Percentiles rank a stretch among this genome's conserved stretches.
Evolutionary conservation across 2,797 vertebrate genomes (phyloP).

Genomic region (Danio tinwini): DNA sequence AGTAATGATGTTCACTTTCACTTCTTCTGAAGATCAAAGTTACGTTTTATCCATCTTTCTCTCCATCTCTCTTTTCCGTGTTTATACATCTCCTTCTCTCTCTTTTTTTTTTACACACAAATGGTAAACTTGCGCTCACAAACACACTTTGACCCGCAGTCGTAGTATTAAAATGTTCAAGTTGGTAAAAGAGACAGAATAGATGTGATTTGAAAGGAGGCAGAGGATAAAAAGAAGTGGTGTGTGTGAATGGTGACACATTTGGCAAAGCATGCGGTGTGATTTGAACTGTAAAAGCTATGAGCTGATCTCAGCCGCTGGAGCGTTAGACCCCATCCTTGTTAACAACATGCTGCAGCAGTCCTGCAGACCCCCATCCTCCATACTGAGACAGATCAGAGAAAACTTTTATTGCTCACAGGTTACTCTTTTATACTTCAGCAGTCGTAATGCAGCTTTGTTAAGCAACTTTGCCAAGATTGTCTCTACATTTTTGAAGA

Average conservation of each 20-base stretch:
- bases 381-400: not conserved
- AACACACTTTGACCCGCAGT: conserved; percentile 20
- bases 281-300: conserved; percentile 21
- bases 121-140: conserved; percentile 8
- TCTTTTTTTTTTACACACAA: conserved; percentile 23
- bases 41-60: conserved; percentile 8
- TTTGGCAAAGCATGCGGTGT: conserved; percentile 5
- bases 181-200: conserved; percentile 4
- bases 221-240: conserved; percentile 3
- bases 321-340: not conserved
- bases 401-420: not conserved
- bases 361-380: not conserved
- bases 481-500: too few relatives aligned
- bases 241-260: conserved; percentile 1
- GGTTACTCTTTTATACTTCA: not conserved
- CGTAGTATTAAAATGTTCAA: conserved; percentile 39
- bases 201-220: not conserved
- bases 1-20: conserved; percentile 49
- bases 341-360: conserved; percentile 14
- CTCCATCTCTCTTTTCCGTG: conserved; percentile 1
- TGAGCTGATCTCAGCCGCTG: not conserved
- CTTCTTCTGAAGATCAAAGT: conserved; percentile 46
- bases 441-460: not conserved
- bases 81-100: conserved; percentile 23
- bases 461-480: not conserved